phyloP scores from a whole-genome alignment of 2,888 invertebrate genomes.

The Cheilosia grossa region DNA sequence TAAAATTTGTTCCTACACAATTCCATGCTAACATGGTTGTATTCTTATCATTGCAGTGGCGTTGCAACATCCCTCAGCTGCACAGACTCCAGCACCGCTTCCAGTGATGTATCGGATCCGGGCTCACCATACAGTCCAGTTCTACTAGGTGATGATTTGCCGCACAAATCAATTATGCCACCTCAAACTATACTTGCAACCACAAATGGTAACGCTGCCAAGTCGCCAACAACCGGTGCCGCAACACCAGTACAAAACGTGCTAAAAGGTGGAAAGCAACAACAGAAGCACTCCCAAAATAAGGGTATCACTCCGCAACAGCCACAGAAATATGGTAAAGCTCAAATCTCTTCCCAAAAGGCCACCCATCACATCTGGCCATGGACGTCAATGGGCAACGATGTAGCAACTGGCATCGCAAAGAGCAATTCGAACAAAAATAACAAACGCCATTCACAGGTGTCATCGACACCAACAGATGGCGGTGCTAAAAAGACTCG shows the following conservation, averaged over 20 bases:
- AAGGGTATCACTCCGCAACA: conserved; percentile 73
- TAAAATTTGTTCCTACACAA: neutral
- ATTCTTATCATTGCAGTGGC: conserved; percentile 87
- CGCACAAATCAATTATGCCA: conserved; percentile 78
- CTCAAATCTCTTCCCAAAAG: conserved; percentile 47
- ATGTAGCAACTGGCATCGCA: conserved; percentile 38
- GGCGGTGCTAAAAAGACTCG: conserved; percentile 80
- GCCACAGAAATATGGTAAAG: conserved; percentile 67
- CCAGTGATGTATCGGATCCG: conserved; percentile 94
- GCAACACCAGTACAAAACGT: conserved; percentile 59
- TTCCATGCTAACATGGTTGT: conserved; percentile 22
- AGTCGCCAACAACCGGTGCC: conserved; percentile 76
- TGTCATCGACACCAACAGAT: conserved; percentile 74
- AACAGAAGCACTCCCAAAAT: conserved; percentile 77
- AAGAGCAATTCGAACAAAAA: conserved; percentile 53
- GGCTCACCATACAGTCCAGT: conserved; percentile 91
- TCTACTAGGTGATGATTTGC: conserved; percentile 85
- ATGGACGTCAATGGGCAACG: conserved; percentile 60
- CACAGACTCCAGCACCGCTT: conserved; percentile 88
- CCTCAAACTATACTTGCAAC: conserved; percentile 81
- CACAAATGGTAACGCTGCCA: conserved; percentile 76
- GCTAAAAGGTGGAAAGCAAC: conserved; percentile 57
- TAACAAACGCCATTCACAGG: conserved; percentile 74
- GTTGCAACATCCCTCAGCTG: conserved; percentile 91
- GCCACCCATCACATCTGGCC: conserved; percentile 58